These are phyloP conservation scores for Perca schrenkii DNA, from an alignment of 2,113 vertebrate species.

Conservation along the genomic window DNA sequence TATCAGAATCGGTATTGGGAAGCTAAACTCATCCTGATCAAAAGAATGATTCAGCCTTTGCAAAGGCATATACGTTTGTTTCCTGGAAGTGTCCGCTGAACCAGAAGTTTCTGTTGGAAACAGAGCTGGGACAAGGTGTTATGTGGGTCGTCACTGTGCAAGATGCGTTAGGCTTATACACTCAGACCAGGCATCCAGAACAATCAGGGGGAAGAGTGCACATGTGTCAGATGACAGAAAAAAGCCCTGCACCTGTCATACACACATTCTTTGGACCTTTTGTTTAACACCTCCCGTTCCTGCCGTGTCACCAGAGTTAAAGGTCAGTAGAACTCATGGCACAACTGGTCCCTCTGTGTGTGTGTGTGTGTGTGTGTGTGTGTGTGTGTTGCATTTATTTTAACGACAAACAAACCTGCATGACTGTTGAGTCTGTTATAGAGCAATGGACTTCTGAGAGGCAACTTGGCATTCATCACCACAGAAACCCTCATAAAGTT, in stretches of 20 bases:
- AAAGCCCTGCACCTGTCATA: constrained; percentile 76
- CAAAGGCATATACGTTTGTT: background rate
- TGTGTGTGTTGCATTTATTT: constrained; percentile 18
- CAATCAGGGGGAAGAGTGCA: constrained; percentile 47
- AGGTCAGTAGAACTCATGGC: constrained; percentile 37
- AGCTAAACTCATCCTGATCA: background rate
- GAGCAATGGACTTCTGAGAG: constrained; percentile 40
- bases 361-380: constrained; percentile 12
- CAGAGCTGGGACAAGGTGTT: constrained; percentile 10
- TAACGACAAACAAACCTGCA: constrained; percentile 39
- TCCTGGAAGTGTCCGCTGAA: constrained; percentile 8
- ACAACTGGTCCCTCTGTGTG: constrained; percentile 10
- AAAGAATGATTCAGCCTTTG: background rate
- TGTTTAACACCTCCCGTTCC: constrained; percentile 72
- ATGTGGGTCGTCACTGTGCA: constrained; percentile 24
- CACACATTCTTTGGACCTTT: constrained; percentile 74
- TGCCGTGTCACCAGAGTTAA: constrained; percentile 55
- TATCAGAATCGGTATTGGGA: too few species aligned
- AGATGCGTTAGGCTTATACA: constrained; percentile 1
- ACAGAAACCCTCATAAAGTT: constrained; percentile 51
- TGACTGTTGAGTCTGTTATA: constrained; percentile 38
- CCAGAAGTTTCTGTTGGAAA: constrained; percentile 15
- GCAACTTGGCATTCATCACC: background rate
- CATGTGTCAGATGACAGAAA: constrained; percentile 69
- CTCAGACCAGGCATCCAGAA: constrained; percentile 50